Evolutionary conservation across 2,888 invertebrate species (phyloP).

Genomic region (Conchocele bisecta): DNA sequence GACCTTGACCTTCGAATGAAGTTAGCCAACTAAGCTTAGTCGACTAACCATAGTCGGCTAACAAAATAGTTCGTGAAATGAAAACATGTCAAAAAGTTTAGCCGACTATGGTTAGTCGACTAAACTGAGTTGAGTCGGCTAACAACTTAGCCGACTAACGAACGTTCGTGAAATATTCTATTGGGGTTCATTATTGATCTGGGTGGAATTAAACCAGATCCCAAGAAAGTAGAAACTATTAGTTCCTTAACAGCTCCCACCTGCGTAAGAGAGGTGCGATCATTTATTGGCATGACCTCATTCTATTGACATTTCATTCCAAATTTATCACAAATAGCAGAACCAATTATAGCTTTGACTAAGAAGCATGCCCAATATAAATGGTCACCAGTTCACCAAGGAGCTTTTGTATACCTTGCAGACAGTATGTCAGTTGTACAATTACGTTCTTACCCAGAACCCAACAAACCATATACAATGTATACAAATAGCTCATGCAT

Average conservation of each 20-base stretch:
- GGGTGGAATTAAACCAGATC: slow-evolving; percentile 35
- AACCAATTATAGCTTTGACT: slow-evolving; percentile 27
- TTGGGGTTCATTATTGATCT: slow-evolving; percentile 30
- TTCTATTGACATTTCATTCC: slow-evolving; percentile 36
- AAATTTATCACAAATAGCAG: slow-evolving; percentile 34
- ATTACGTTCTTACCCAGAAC: slow-evolving; percentile 8
- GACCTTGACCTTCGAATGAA: no score
- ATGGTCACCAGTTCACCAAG: slow-evolving; percentile 5
- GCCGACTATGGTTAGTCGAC: no score
- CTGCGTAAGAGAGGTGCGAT: slow-evolving; percentile 11
- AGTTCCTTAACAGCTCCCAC: slow-evolving; percentile 26
- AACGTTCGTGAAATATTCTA: no score
- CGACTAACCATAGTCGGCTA: no score
- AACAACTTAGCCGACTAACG: no score
- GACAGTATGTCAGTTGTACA: slow-evolving; percentile 3
- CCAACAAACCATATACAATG: slow-evolving; percentile 2
- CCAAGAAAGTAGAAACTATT: slow-evolving; percentile 27
- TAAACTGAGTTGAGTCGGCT: no score
- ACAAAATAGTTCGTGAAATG: no score
- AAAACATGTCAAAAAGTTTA: no score
- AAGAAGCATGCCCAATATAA: slow-evolving; percentile 14
- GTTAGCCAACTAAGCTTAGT: no score
- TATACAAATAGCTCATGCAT: slow-evolving; percentile 18
- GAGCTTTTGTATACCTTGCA: slow-evolving; percentile 10
- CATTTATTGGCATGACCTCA: slow-evolving; percentile 12